phyloP scores from a whole-genome alignment of 2,113 vertebrate genomes.

The Prunella fulvescens region DNA sequence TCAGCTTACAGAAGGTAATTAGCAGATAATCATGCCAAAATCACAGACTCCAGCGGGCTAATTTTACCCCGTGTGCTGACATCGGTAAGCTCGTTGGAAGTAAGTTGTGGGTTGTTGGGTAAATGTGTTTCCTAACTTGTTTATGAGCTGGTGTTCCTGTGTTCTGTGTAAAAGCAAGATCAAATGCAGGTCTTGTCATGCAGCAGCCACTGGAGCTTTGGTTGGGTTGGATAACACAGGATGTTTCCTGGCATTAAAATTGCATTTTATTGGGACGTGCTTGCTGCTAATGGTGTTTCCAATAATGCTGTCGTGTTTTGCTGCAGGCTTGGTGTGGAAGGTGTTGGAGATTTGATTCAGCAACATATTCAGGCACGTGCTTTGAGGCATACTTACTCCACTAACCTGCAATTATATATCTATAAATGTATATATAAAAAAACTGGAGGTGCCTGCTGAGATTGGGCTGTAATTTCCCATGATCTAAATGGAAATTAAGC shows the following conservation, averaged over 20 bases:
- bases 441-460: not conserved
- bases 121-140: not conserved
- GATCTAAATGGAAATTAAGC: not conserved
- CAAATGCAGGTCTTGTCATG: not conserved
- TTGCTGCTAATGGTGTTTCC: not conserved
- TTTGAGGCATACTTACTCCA: not conserved
- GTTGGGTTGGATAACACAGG: not conserved
- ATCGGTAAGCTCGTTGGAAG: not conserved
- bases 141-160: not conserved
- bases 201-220: not conserved
- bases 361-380: not conserved
- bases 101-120: slow-evolving; percentile 15
- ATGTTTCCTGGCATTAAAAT: not conserved
- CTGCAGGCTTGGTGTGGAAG: not conserved
- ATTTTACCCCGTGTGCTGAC: slow-evolving; percentile 18
- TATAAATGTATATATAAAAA: not conserved
- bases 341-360: not conserved
- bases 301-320: not conserved
- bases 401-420: not conserved
- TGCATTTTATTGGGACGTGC: not conserved
- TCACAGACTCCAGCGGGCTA: not conserved
- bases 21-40: slow-evolving; percentile 53
- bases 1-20: slow-evolving; percentile 80
- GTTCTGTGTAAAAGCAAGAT: not conserved
- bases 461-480: slow-evolving; percentile 6